Base-by-base conservation (phyloP, 2,888 invertebrate genomes). In the Apomyelois bistriatella region DNA sequence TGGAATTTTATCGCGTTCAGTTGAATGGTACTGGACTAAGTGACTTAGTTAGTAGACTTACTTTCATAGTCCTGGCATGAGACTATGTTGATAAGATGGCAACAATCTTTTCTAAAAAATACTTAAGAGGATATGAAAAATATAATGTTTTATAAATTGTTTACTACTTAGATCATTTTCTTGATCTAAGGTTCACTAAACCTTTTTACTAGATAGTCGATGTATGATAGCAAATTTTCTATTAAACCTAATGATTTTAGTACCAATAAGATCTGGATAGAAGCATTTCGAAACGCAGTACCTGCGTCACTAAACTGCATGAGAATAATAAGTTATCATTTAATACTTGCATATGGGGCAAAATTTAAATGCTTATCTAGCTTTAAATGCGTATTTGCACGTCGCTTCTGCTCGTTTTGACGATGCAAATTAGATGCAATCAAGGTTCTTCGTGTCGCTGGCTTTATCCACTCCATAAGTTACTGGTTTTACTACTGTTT, bases 321-420 rank as follows among this genome's bases (percentile, higher is more conserved):
- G 10, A 46, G 5, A 13, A 17, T 30, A 12, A 13, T 30, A 28
- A 37, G 38, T 52, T 53, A 56, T 56, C 54, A 50, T 55, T 56
- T 47, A 55, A 63, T 57, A 54, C 61, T 60, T 50, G 58, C 53
- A 76, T 68, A 65, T 74, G 58, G 76, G 63, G 64, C 74, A 64
- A 66, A 68, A 76, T 76, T 76, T 72, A 56, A 76, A 76, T 76
- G 74, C 55, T 48, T 50, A 52, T 43, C 43, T 52, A 38, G 28
- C 9, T 28, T 35, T 42, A 47, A 22, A 22, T 35, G 35, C 10
- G 10, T 10, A 38, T 38, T 37, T n/a, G 48, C 49, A 22, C 16
- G 41, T 55, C 53, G 55, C 57, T 57, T 59, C 58, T 59, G 57
- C 62, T 55, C 57, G 59, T 54, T 59, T 30, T 53, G 61, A 55